A percentile compares a stretch with the other conserved stretches of the same genome.
phyloP scores from a whole-genome alignment of 2,113 vertebrate genomes.

The Antennarius striatus region DNA sequence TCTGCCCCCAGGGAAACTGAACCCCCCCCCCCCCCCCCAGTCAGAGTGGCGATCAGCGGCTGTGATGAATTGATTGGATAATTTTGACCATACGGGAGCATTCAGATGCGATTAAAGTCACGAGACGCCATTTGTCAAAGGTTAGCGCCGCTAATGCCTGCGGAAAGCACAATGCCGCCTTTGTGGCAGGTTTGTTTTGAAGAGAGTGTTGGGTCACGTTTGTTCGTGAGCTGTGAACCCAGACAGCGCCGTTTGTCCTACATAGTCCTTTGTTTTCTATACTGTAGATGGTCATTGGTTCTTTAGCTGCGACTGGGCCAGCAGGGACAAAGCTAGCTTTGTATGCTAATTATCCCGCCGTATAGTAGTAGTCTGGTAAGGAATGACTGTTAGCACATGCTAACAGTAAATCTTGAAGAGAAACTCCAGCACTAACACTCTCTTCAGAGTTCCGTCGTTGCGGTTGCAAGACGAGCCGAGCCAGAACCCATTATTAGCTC shows the following conservation, averaged over 20 bases:
- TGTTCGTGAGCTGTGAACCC: slow-evolving; percentile 1
- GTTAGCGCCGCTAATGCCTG: slow-evolving; percentile 24
- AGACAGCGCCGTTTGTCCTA: slow-evolving; percentile 16
- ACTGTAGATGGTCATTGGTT: background rate
- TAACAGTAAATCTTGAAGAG: no score
- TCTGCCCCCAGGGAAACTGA: background rate
- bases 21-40: background rate
- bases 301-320: background rate
- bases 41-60: slow-evolving; percentile 4
- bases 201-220: slow-evolving; percentile 25
- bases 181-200: slow-evolving; percentile 48
- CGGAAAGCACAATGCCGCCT: slow-evolving; percentile 53
- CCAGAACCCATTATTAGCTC: no score
- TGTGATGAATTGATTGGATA: slow-evolving; percentile 74
- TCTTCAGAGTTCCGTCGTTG: background rate
- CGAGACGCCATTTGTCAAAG: slow-evolving; percentile 58
- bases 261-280: slow-evolving; percentile 12
- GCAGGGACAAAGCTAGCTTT: slow-evolving; percentile 3
- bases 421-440: no score
- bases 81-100: slow-evolving; percentile 74
- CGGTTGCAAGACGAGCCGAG: background rate
- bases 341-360: background rate
- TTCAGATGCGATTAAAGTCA: slow-evolving; percentile 72
- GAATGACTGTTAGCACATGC: background rate
- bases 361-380: slow-evolving; percentile 1